Evolutionary conservation across 2,888 invertebrate genomes (phyloP).

Genomic region (Acleris literana): DNA sequence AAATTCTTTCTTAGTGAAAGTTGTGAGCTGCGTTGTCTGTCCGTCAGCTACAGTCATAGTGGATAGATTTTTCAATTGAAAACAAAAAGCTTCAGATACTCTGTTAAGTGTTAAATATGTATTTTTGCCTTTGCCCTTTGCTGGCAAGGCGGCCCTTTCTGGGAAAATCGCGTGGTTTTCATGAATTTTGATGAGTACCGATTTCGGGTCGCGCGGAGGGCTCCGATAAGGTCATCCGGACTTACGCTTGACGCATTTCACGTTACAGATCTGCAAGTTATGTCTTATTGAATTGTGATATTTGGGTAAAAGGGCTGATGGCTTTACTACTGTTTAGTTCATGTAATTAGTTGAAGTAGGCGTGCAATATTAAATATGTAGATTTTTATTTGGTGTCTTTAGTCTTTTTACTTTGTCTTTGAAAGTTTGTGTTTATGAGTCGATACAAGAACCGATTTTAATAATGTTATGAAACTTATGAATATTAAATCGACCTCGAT

Average conservation of each 20-base stretch:
- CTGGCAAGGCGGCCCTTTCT: conserved; percentile 29
- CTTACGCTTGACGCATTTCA: conserved; percentile 27
- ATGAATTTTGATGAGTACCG: conserved; percentile 58
- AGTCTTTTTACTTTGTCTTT: too few species aligned
- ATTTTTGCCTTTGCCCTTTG: conserved; percentile 35
- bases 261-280: conserved; percentile 14
- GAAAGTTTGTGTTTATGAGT: too few species aligned
- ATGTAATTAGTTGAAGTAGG: too few species aligned
- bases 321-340: too few species aligned
- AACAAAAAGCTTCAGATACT: conserved; percentile 25
- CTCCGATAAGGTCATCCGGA: conserved; percentile 26
- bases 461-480: not conserved
- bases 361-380: too few species aligned
- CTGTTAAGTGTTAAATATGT: conserved; percentile 34
- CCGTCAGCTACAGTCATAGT: too few species aligned
- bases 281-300: conserved; percentile 26
- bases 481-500: not conserved
- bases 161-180: conserved; percentile 42
- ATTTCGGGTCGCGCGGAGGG: conserved; percentile 42
- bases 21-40: too few species aligned
- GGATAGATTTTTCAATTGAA: conserved; percentile 21
- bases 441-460: not conserved
- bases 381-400: too few species aligned
- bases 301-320: not conserved
- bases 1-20: too few species aligned